phyloP scores from a whole-genome alignment of 2,888 invertebrate species.

The Orchestes rusci region DNA sequence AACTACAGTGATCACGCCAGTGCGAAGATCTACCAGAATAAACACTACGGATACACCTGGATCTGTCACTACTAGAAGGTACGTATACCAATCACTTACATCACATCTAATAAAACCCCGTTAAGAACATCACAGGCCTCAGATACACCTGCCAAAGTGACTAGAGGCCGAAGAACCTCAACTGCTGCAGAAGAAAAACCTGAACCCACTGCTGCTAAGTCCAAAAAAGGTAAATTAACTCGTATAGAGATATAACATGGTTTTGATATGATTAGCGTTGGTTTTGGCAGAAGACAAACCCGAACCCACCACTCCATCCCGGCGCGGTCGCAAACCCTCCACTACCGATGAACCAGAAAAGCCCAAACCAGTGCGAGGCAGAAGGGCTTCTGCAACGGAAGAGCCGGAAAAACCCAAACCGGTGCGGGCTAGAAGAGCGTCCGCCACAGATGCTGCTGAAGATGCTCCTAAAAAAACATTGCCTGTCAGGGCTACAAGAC shows the following conservation, averaged over 20 bases:
- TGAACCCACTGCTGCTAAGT: slow-evolving; percentile 16
- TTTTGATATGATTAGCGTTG: slow-evolving; percentile 15
- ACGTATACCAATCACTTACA: too few relatives aligned
- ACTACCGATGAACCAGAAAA: slow-evolving; percentile 9
- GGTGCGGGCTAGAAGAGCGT: slow-evolving; percentile 10
- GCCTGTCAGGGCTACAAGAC: slow-evolving; percentile 11
- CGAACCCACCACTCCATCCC: slow-evolving; percentile 12
- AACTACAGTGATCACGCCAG: slow-evolving; percentile 22
- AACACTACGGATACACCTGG: slow-evolving; percentile 14
- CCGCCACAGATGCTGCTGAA: slow-evolving; percentile 4
- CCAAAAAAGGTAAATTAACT: slow-evolving; percentile 23
- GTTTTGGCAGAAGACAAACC: slow-evolving; percentile 18
- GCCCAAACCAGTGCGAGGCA: slow-evolving; percentile 17
- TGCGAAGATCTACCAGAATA: slow-evolving; percentile 28
- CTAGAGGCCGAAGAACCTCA: slow-evolving; percentile 17
- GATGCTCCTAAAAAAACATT: slow-evolving; percentile 4
- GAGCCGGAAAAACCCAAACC: slow-evolving; percentile 9
- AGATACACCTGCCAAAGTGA: slow-evolving; percentile 11
- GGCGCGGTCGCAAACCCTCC: slow-evolving; percentile 17
- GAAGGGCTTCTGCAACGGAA: slow-evolving; percentile 16
- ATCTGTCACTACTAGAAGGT: slow-evolving; percentile 10
- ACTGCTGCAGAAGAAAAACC: slow-evolving; percentile 16
- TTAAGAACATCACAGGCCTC: slow-evolving; percentile 6
- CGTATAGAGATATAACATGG: neutral
- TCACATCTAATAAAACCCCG: too few relatives aligned